phyloP scores from a whole-genome alignment of 2,113 vertebrate genomes.

The Tetrao urogallus region DNA sequence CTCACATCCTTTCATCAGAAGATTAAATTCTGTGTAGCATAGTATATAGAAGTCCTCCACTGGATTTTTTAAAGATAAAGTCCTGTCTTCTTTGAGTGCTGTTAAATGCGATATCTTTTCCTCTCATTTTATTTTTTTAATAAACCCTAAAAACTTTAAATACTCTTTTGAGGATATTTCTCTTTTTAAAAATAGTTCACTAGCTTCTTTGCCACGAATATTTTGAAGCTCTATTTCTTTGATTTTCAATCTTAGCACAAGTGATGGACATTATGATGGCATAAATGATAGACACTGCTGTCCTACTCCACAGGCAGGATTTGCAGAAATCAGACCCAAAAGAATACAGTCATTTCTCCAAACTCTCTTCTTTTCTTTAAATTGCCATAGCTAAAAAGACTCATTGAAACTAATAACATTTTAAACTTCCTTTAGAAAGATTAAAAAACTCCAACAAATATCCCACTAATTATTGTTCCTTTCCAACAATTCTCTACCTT shows the following conservation, averaged over 20 bases:
- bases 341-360: background rate
- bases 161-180: background rate
- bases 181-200: background rate
- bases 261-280: too few relatives aligned
- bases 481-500: background rate
- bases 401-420: background rate
- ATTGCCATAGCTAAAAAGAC: background rate
- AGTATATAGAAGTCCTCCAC: background rate
- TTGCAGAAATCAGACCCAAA: background rate
- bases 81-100: background rate
- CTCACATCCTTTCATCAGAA: background rate
- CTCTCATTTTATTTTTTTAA: background rate
- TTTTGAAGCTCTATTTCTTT: background rate
- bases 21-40: slow-evolving; percentile 14
- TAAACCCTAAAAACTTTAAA: background rate
- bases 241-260: background rate
- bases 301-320: background rate
- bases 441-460: background rate
- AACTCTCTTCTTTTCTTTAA: background rate
- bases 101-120: background rate
- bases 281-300: background rate
- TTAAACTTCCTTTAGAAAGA: background rate
- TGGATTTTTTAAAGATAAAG: background rate
- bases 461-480: rapidly evolving
- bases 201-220: background rate